Evolutionary conservation across 2,888 invertebrate genomes (phyloP).

Genomic region (Sesia bembeciformis): DNA sequence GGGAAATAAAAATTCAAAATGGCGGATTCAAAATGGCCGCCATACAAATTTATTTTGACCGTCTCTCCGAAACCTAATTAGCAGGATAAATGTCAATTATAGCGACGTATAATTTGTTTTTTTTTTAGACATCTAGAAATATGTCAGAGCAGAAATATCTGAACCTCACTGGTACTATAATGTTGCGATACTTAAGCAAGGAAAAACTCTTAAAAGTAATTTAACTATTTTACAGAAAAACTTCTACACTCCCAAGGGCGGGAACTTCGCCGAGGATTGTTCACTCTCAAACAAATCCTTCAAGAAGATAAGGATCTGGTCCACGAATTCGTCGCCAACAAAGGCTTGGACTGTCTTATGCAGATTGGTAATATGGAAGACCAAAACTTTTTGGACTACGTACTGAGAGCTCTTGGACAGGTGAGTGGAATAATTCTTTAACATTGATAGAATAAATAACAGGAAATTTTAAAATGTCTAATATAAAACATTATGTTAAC

Average conservation of each 20-base stretch:
- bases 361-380: constrained; percentile 97
- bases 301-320: constrained; percentile 99
- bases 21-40: no score
- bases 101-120: no score
- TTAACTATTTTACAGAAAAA: constrained; percentile 82
- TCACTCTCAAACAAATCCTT: constrained; percentile 98
- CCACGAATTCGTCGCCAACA: constrained; percentile 98
- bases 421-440: constrained; percentile 27
- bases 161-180: no score
- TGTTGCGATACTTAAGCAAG: no score
- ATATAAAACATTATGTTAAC: background rate
- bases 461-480: background rate
- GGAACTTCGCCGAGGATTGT: constrained; percentile 95
- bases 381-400: constrained; percentile 99
- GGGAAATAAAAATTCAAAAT: no score
- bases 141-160: no score
- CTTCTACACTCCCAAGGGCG: constrained; percentile 94
- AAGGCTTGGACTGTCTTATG: constrained; percentile 97
- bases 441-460: background rate
- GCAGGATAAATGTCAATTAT: no score
- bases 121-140: constrained; percentile 18
- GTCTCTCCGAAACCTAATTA: no score
- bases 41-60: no score
- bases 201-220: no score
- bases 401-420: constrained; percentile 90